Percentiles rank a stretch among this genome's conserved stretches.
Conservation (phyloP, 2,888 invertebrate genomes). For the Perithous albicinctus region DNA sequence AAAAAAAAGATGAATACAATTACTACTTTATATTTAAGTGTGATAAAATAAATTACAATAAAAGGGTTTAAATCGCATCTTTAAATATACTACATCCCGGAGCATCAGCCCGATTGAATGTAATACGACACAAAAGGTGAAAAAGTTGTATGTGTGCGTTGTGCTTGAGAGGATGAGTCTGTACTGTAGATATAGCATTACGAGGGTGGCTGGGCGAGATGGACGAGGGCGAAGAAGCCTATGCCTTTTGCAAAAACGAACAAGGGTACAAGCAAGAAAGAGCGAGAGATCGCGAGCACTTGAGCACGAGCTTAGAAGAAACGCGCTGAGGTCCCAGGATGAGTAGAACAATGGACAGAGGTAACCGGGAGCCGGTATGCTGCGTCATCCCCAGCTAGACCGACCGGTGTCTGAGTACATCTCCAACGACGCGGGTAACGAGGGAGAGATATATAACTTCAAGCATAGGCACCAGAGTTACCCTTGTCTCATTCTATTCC, state of each 20-base stretch:
- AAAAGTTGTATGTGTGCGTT: conserved; percentile 24
- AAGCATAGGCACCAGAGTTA: conserved; percentile 35
- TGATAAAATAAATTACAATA: conserved; percentile 8
- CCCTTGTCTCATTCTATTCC: conserved; percentile 20
- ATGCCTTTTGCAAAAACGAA: conserved; percentile 64
- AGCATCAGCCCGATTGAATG: conserved; percentile 8
- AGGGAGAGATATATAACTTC: conserved; percentile 60
- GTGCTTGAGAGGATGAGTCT: conserved; percentile 29
- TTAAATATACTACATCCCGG: neutral
- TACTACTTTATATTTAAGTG: neutral
- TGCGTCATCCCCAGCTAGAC: conserved; percentile 77
- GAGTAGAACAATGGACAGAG: conserved; percentile 82
- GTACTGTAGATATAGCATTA: conserved; percentile 43
- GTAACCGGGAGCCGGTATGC: conserved; percentile 81
- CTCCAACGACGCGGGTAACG: conserved; percentile 73
- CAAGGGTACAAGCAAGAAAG: conserved; percentile 66
- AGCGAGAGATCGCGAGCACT: conserved; percentile 79
- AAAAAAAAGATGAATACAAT: neutral
- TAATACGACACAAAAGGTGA: neutral
- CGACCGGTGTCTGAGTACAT: conserved; percentile 77
- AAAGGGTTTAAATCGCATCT: conserved; percentile 18
- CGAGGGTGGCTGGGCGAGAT: conserved; percentile 52
- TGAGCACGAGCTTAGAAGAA: conserved; percentile 84
- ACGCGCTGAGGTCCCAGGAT: conserved; percentile 71
- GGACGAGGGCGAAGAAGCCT: conserved; percentile 38